Conservation (phyloP, 2,113 vertebrate genomes). For the Lasiurus borealis region DNA sequence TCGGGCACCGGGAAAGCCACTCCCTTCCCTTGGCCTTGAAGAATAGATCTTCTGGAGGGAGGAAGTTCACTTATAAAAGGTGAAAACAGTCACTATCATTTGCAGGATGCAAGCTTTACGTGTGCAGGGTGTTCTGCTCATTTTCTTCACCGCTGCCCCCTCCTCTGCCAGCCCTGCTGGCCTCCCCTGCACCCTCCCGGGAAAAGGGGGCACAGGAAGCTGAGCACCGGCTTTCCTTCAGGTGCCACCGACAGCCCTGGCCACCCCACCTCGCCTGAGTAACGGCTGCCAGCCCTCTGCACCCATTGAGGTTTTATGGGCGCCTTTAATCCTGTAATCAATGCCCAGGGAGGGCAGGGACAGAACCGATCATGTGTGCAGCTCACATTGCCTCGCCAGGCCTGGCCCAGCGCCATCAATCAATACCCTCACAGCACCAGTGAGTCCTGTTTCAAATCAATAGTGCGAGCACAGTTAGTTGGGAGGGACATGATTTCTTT, state of each 20-base stretch:
- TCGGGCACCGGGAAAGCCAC: neutral
- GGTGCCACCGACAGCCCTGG: neutral
- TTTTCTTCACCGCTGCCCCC: neutral
- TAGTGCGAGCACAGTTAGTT: conserved; percentile 33
- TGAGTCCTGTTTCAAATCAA: conserved; percentile 67
- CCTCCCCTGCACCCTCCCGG: neutral
- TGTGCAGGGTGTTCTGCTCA: neutral
- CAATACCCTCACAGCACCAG: conserved; percentile 71
- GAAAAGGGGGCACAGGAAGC: neutral
- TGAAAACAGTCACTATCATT: neutral
- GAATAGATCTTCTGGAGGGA: neutral
- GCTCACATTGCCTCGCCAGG: neutral
- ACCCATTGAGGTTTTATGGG: neutral
- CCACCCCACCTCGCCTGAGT: neutral
- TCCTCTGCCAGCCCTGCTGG: neutral
- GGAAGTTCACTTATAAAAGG: neutral
- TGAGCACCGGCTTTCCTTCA: neutral
- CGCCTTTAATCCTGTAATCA: conserved; percentile 69
- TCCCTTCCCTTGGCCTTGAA: neutral
- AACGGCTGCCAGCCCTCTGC: neutral
- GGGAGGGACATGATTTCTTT: conserved; percentile 14
- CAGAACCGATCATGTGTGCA: conserved; percentile 61
- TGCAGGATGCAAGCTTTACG: neutral
- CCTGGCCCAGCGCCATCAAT: conserved; percentile 69
- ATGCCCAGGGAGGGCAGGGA: conserved; percentile 51